phyloP scores from a whole-genome alignment of 30 jellyfish, hydroid and myxozoan species.

The Hydractinia symbiolongicarpus region DNA sequence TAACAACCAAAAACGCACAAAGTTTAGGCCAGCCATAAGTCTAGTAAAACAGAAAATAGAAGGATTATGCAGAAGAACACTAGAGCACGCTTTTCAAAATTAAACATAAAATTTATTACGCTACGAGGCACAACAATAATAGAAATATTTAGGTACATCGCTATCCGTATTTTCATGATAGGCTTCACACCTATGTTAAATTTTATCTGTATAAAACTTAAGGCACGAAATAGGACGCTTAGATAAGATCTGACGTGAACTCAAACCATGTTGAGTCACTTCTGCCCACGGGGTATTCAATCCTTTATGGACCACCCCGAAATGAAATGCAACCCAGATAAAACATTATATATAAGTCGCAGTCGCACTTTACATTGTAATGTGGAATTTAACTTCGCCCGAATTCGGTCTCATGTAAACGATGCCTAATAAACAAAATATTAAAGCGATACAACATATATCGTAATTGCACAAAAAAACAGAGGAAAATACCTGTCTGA shows the following conservation, averaged over 20 bases:
- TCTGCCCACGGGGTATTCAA: too few relatives aligned
- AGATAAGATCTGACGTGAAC: too few relatives aligned
- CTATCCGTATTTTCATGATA: too few relatives aligned
- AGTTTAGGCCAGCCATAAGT: constrained; percentile 24
- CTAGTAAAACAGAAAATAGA: not conserved
- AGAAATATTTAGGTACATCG: not conserved
- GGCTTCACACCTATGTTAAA: too few relatives aligned
- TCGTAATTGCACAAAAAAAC: not conserved
- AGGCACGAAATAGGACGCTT: too few relatives aligned
- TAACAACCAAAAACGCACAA: constrained; percentile 21
- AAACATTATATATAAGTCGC: too few relatives aligned
- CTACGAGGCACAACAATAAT: not conserved
- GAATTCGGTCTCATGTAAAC: not conserved
- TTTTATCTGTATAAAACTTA: too few relatives aligned
- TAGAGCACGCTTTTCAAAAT: too few relatives aligned
- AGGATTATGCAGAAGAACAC: not conserved
- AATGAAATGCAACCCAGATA: too few relatives aligned
- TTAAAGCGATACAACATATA: not conserved
- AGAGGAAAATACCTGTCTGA: constrained; percentile 16
- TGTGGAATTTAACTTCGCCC: not conserved
- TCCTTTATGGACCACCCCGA: too few relatives aligned
- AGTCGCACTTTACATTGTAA: too few relatives aligned
- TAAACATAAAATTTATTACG: not conserved
- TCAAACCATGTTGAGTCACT: too few relatives aligned
- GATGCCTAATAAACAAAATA: not conserved